Percentiles rank a stretch among this genome's conserved stretches.
Conservation (phyloP, 2,888 invertebrate species). For the Nipponacmea schrenckii region DNA sequence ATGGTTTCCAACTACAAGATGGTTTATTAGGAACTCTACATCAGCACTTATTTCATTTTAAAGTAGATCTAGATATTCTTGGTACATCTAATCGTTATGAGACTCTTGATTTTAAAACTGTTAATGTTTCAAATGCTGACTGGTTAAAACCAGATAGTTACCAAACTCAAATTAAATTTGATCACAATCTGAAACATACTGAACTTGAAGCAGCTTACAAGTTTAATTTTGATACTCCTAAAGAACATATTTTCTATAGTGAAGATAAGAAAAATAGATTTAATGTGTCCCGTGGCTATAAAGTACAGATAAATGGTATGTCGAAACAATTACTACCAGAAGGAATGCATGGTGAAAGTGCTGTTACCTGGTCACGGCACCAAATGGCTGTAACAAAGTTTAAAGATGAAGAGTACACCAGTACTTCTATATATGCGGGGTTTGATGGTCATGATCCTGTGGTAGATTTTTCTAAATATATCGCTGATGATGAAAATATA, state of each 20-base stretch:
- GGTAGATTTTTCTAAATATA: slow-evolving; percentile 43
- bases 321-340: no score
- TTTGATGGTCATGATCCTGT: slow-evolving; percentile 44
- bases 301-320: no score
- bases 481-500: slow-evolving; percentile 46
- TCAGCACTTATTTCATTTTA: slow-evolving; percentile 56
- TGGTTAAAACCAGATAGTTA: slow-evolving; percentile 31
- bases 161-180: slow-evolving; percentile 37
- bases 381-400: slow-evolving; percentile 53
- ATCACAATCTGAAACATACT: no score
- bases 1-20: slow-evolving; percentile 41
- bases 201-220: no score
- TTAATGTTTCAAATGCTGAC: slow-evolving; percentile 30
- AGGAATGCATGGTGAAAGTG: no score
- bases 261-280: no score
- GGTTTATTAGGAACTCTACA: slow-evolving; percentile 52
- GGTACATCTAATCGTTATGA: slow-evolving; percentile 56
- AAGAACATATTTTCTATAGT: no score
- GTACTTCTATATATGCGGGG: slow-evolving; percentile 44
- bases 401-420: slow-evolving; percentile 45
- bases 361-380: slow-evolving; percentile 57
- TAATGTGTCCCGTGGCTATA: no score
- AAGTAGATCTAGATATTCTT: slow-evolving; percentile 51
- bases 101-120: slow-evolving; percentile 48
- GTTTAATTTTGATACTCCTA: no score